These are phyloP conservation scores for Pavo muticus DNA, from an alignment of 2,113 vertebrate genomes.

Conservation along the genomic window DNA sequence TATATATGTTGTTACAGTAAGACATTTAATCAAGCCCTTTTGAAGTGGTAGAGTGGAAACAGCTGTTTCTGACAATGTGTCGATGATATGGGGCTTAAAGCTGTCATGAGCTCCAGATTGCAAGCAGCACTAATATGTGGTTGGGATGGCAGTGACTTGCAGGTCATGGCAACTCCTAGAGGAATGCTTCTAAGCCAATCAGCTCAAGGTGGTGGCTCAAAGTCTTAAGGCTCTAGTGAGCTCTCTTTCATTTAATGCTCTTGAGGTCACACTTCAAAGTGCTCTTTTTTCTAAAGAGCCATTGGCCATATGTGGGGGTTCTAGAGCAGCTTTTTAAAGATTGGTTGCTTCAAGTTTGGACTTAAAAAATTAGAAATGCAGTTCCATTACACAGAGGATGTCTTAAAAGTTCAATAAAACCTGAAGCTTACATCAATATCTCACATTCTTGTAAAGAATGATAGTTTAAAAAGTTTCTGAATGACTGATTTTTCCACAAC, in stretches of 20 bases:
- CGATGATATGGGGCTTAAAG: conserved; percentile 62
- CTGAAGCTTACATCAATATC: conserved; percentile 24
- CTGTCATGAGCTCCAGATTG: conserved; percentile 60
- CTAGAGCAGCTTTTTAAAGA: conserved; percentile 72
- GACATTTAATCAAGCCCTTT: conserved; percentile 74
- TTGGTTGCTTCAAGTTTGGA: conserved; percentile 58
- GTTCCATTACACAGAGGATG: conserved; percentile 45
- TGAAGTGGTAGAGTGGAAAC: conserved; percentile 75
- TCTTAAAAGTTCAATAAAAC: conserved; percentile 58
- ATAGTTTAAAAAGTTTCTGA: conserved; percentile 41
- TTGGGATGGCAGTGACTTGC: conserved; percentile 45
- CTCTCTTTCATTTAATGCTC: conserved; percentile 72
- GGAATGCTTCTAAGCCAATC: conserved; percentile 64
- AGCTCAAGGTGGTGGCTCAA: conserved; percentile 61
- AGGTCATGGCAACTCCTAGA: conserved; percentile 70
- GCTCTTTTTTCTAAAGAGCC: conserved; percentile 49
- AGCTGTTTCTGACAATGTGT: conserved; percentile 72
- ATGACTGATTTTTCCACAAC: conserved; percentile 51
- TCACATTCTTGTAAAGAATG: conserved; percentile 42
- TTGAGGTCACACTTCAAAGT: conserved; percentile 74
- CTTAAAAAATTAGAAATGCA: conserved; percentile 53
- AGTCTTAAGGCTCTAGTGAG: conserved; percentile 56
- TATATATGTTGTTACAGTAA: conserved; percentile 63
- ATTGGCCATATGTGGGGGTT: conserved; percentile 72
- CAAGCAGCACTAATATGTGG: conserved; percentile 59